Percentiles rank a stretch among this genome's conserved stretches.
phyloP scores from a whole-genome alignment of 2,113 vertebrate genomes.

The Forbesichthys agassizii region DNA sequence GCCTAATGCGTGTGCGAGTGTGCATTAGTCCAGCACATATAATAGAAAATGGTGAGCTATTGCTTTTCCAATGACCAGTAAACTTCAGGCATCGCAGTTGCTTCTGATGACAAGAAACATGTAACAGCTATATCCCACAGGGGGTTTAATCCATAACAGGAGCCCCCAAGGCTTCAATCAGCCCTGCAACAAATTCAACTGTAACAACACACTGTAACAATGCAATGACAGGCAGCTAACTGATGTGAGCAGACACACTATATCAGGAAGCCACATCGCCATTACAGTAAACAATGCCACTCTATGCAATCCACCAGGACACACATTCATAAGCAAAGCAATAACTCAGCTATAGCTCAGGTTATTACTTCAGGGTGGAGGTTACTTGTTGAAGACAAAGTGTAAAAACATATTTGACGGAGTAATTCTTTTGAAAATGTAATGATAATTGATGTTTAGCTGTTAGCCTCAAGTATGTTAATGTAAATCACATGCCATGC shows the following conservation, averaged over 20 bases:
- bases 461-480: no score
- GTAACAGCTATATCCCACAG: constrained; percentile 36
- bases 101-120: constrained; percentile 34
- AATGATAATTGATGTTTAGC: no score
- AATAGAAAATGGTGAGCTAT: constrained; percentile 13
- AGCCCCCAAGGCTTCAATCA: constrained; percentile 21
- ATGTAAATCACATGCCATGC: neutral
- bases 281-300: constrained; percentile 12
- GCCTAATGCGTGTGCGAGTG: constrained; percentile 19
- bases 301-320: neutral
- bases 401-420: neutral
- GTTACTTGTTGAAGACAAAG: no score
- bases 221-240: constrained; percentile 32
- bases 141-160: constrained; percentile 36
- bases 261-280: constrained; percentile 34
- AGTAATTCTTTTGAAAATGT: no score
- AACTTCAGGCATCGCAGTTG: constrained; percentile 33
- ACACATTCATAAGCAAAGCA: neutral
- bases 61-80: constrained; percentile 5
- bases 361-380: neutral
- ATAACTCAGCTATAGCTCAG: neutral
- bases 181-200: constrained; percentile 25
- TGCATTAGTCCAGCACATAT: neutral
- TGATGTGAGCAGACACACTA: constrained; percentile 14
- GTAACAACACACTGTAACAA: constrained; percentile 36